Evolutionary conservation across 2,888 invertebrate genomes (phyloP).

Genomic region (Agonopterix heracliana): DNA sequence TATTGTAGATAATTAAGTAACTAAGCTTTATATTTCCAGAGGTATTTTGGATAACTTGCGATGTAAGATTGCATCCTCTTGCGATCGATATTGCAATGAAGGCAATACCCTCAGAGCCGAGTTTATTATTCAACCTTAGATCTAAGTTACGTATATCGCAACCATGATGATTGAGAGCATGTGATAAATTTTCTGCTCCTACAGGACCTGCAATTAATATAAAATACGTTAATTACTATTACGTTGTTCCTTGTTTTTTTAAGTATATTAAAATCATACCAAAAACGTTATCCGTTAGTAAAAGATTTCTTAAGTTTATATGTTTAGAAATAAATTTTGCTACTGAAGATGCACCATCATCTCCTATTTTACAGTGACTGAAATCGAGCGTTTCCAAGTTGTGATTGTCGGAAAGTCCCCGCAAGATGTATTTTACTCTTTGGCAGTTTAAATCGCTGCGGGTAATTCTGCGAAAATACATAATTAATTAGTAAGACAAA

Average conservation of each 20-base stretch:
- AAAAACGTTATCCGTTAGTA: slow-evolving; percentile 73
- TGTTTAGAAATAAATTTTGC: slow-evolving; percentile 73
- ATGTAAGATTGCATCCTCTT: slow-evolving; percentile 64
- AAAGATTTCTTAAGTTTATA: slow-evolving; percentile 59
- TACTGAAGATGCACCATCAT: slow-evolving; percentile 77
- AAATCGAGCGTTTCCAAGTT: slow-evolving; percentile 76
- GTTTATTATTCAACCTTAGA: slow-evolving; percentile 56
- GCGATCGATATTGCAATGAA: slow-evolving; percentile 64
- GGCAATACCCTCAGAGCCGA: slow-evolving; percentile 65
- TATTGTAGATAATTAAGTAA: background rate
- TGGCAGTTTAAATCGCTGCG: slow-evolving; percentile 66
- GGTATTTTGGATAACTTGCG: slow-evolving; percentile 32
- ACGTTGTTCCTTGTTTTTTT: background rate
- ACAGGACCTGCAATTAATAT: slow-evolving; percentile 38
- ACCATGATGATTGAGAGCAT: slow-evolving; percentile 54
- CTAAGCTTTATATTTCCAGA: background rate
- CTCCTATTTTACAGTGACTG: slow-evolving; percentile 79
- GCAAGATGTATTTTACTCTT: slow-evolving; percentile 58
- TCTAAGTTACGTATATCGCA: slow-evolving; percentile 57
- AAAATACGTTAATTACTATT: background rate
- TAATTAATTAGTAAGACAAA: background rate
- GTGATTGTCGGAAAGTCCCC: slow-evolving; percentile 51
- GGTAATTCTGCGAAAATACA: slow-evolving; percentile 48
- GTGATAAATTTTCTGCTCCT: slow-evolving; percentile 59
- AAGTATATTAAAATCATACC: slow-evolving; percentile 31